Base-by-base conservation (phyloP, 2,113 vertebrate genomes). In the Pterocles orientalis region DNA sequence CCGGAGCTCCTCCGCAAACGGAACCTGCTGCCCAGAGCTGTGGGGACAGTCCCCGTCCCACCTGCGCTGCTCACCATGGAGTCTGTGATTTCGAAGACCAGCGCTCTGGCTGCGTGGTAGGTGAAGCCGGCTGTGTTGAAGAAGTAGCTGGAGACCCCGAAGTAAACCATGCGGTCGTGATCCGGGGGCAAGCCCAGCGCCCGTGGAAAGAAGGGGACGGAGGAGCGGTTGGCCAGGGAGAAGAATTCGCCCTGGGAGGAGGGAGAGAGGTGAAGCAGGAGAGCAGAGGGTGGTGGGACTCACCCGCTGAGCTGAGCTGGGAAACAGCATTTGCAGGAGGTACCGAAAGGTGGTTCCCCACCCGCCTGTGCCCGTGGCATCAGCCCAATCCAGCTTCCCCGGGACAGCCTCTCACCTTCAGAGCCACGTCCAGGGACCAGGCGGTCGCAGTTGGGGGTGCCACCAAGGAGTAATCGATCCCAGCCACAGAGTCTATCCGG, bases 211-310 rank as follows among this genome's bases (percentile, higher is more conserved):
- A 98, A 97, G 14, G 98, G 97, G 9, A 72, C 33, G 0, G 84
- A 1, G 1, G 86, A 72, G 23, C 23, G 97, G 6, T 92, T 60
- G 4, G 33, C 48, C 69, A 90, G 31, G 18, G 88, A 96, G 89
- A 97, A 98, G 87, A 98, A 98, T 83, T 98, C 96, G 0, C 98
- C 98, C 98, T 98, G 88, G 7, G 7, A 88, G 45, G 13, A 56
- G 16, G 60, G 45, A 53, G n/a, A n/a, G 18, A 45, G 2, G 7
- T 50, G 54, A 84, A 54, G 17, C 26, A 48, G 23, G 33, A 12
- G 33, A 34, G 50, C 26, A 83, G 33, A 47, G 7, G 47, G 19
- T 0, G 0, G 12, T 82, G 78, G 71, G 24, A 23, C 19, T 84
- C 75, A 51, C 6, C 56, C 2, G 1, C 72, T 20, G 53, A 33